phyloP scores from a whole-genome alignment of 2,113 vertebrate genomes.

The Seriola aureovittata region DNA sequence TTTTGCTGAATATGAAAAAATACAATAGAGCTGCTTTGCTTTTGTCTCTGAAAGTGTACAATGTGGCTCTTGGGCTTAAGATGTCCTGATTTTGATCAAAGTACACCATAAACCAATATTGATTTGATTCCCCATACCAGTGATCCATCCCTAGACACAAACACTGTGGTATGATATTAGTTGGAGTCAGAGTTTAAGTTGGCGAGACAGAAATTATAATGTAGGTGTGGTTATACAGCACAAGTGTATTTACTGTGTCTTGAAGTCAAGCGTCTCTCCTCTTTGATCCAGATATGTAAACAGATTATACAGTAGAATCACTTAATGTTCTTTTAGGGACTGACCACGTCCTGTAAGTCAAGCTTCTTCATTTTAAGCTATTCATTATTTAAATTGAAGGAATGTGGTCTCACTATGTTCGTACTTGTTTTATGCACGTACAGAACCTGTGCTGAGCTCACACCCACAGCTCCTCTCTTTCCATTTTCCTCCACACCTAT shows the following conservation, averaged over 20 bases:
- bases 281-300: neutral
- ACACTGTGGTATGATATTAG: slow-evolving; percentile 6
- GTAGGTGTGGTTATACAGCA: neutral
- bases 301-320: neutral
- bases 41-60: slow-evolving; percentile 1
- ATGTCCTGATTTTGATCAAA: slow-evolving; percentile 20
- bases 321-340: neutral
- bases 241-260: slow-evolving; percentile 3
- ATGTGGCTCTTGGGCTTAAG: neutral
- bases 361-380: neutral
- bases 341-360: neutral
- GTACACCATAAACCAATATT: neutral
- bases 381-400: slow-evolving; percentile 5
- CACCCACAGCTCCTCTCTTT: slow-evolving; percentile 8
- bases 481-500: slow-evolving; percentile 29
- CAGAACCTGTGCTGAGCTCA: neutral
- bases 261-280: slow-evolving; percentile 1
- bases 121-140: slow-evolving; percentile 3
- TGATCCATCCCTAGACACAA: slow-evolving; percentile 15
- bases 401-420: slow-evolving; percentile 8
- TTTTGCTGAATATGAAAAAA: slow-evolving; percentile 10
- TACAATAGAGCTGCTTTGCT: neutral
- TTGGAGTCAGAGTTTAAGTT: slow-evolving; percentile 1
- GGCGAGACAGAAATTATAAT: slow-evolving; percentile 6
- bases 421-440: slow-evolving; percentile 13